These are phyloP conservation scores for Rosalia funebris DNA, from an alignment of 2,888 invertebrate species.

Conservation along the genomic window DNA sequence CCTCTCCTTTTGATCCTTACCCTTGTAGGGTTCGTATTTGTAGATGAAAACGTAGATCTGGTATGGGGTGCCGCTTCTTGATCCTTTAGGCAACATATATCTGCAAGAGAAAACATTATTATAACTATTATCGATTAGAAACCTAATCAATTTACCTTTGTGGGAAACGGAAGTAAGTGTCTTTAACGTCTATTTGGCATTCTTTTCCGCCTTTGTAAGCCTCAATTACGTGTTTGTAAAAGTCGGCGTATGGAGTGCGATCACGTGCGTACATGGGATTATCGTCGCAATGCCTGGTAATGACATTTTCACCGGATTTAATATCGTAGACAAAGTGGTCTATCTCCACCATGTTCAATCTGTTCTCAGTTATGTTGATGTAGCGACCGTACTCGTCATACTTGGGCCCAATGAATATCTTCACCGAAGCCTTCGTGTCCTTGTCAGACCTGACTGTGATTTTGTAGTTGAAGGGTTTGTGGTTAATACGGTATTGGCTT, in stretches of 20 bases:
- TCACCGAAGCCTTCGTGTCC: conserved; percentile 69
- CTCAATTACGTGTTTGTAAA: conserved; percentile 72
- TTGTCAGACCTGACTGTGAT: conserved; percentile 71
- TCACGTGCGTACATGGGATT: conserved; percentile 73
- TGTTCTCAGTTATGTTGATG: conserved; percentile 67
- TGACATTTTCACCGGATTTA: conserved; percentile 72
- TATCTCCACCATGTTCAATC: conserved; percentile 71
- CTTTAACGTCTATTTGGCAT: conserved; percentile 50
- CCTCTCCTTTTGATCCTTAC: conserved; percentile 7
- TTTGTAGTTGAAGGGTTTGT: conserved; percentile 73
- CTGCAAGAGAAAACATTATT: conserved; percentile 36
- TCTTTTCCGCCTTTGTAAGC: conserved; percentile 59
- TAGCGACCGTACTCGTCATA: conserved; percentile 69
- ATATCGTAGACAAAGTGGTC: conserved; percentile 72
- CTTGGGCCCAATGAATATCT: conserved; percentile 77
- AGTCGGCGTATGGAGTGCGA: conserved; percentile 70
- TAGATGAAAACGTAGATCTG: conserved; percentile 66
- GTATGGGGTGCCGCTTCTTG: conserved; percentile 69
- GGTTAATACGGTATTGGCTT: conserved; percentile 76
- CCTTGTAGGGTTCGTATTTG: conserved; percentile 58
- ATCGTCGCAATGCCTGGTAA: conserved; percentile 75
- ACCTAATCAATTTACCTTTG: conserved; percentile 68
- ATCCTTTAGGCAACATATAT: conserved; percentile 73
- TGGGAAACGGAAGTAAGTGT: conserved; percentile 75
- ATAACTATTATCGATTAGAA: not conserved